Base-by-base conservation (phyloP, 92 coral and sea anemone genomes). In the Epizoanthus fatuus region DNA sequence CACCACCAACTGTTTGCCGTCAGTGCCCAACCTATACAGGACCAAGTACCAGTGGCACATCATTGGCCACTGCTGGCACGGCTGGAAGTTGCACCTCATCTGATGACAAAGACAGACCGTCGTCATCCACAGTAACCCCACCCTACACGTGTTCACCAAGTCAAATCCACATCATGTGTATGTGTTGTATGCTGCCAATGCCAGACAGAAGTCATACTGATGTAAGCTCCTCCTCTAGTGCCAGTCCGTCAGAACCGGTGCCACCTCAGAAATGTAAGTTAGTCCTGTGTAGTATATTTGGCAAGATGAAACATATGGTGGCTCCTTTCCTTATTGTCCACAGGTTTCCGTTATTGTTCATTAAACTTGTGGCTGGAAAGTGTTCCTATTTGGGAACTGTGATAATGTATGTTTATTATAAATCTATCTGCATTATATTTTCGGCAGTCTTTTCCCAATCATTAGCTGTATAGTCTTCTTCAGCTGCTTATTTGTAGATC, bases 151-250 rank as follows among this genome's bases (percentile, higher is more conserved):
- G 98, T 72, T 29, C 93, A 6, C 81, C 74, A 9, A 55, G 72
- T 68, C 80, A 86, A 69, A 51, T 75, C 39, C 98, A 96, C 73
- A 76, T 88, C 17, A 13, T 96, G 77, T 96, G 98, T 81, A 88
- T 86, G 40, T 96, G 98, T 74, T 96, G 98, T 62, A 52, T 87
- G 68, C 84, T 92, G 67, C 97, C 95, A 1, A 96, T 96, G 98
- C 98, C 98, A 9, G 84, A 92, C 56, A 62, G 93, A 69, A 64
- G 57, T 12, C 86, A 88, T 66, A 38, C 82, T 25, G 66, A 62
- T 8, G 53, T 8, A 47, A 12, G 13, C 53, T 12, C 53, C 39
- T n/a, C 55, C 39, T n/a, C 44, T 40, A 70, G 55, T 20, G 44
- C 72, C 49, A 51, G 42, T 16, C 72, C 88, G 35, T 40, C 69